phyloP scores from a whole-genome alignment of 37 sponge, comb jelly and placozoan genomes.

The Haliclona indistincta region DNA sequence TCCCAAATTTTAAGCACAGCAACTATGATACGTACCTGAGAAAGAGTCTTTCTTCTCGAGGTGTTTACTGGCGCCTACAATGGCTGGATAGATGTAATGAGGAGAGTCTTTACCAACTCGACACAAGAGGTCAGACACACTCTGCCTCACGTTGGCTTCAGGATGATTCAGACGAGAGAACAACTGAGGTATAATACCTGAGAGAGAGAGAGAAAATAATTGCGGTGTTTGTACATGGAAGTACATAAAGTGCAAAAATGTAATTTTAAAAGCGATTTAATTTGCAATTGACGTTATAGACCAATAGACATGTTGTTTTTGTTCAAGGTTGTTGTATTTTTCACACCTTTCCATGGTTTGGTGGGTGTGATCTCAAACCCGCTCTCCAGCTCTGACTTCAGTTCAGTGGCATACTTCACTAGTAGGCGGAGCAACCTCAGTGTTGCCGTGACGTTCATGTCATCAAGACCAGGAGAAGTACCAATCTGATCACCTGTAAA shows the following conservation, averaged over 20 bases:
- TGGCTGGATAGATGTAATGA: slow-evolving; percentile 91
- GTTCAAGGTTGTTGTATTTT: no score
- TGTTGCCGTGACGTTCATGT: slow-evolving; percentile 92
- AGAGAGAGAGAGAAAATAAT: no score
- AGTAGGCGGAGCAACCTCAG: slow-evolving; percentile 80
- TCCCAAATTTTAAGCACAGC: no score
- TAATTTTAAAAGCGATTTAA: no score
- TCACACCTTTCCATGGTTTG: slow-evolving; percentile 95
- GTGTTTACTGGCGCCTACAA: slow-evolving; percentile 69
- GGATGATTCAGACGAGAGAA: slow-evolving; percentile 94
- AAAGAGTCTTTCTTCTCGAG: slow-evolving; percentile 60
- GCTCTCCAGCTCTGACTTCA: slow-evolving; percentile 75
- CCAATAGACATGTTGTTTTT: no score
- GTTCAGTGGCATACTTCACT: slow-evolving; percentile 86
- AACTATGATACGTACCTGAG: no score
- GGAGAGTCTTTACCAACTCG: slow-evolving; percentile 83
- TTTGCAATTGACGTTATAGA: no score
- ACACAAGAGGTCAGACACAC: slow-evolving; percentile 86
- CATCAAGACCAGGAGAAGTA: slow-evolving; percentile 66
- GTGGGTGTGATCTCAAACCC: slow-evolving; percentile 85
- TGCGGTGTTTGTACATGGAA: not conserved
- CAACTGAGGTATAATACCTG: slow-evolving; percentile 91
- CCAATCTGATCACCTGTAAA: slow-evolving; percentile 4
- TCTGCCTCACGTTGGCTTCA: slow-evolving; percentile 79
- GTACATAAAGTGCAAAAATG: not conserved